phyloP scores from a whole-genome alignment of 2,113 vertebrate species.

The Rhinolophus sinicus region DNA sequence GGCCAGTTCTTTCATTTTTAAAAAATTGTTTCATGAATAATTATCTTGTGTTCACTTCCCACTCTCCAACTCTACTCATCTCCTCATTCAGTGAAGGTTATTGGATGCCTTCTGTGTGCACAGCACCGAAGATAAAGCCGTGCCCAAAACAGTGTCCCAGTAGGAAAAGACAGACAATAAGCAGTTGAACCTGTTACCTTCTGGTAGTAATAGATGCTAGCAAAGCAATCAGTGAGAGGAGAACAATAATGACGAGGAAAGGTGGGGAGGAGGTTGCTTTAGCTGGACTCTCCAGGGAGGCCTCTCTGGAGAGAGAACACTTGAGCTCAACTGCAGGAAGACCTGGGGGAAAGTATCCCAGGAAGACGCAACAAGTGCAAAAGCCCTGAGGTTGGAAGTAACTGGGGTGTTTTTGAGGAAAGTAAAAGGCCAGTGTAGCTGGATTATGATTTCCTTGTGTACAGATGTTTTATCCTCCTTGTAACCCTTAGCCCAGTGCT shows the following conservation, averaged over 20 bases:
- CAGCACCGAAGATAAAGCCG: neutral
- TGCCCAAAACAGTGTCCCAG: neutral
- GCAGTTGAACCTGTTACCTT: neutral
- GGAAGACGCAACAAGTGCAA: neutral
- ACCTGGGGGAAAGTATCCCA: neutral
- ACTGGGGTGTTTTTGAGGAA: constrained; percentile 17
- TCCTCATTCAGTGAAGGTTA: neutral
- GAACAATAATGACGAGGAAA: neutral
- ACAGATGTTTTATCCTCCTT: neutral
- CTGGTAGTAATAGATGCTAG: neutral
- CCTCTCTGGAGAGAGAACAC: neutral
- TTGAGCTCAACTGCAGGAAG: constrained; percentile 2
- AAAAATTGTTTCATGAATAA: neutral
- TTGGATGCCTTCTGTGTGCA: neutral
- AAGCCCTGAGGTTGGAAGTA: neutral
- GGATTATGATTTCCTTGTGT: neutral
- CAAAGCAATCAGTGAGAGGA: neutral
- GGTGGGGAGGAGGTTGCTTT: neutral
- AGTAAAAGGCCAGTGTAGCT: neutral
- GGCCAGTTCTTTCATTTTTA: constrained; percentile 16
- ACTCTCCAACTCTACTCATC: neutral
- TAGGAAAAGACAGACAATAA: neutral
- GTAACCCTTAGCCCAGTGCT: neutral
- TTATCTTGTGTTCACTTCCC: neutral
- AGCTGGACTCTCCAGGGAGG: neutral